These are phyloP conservation scores for Pseudochirops cupreus DNA, from an alignment of 2,797 vertebrate genomes.

Conservation along the genomic window DNA sequence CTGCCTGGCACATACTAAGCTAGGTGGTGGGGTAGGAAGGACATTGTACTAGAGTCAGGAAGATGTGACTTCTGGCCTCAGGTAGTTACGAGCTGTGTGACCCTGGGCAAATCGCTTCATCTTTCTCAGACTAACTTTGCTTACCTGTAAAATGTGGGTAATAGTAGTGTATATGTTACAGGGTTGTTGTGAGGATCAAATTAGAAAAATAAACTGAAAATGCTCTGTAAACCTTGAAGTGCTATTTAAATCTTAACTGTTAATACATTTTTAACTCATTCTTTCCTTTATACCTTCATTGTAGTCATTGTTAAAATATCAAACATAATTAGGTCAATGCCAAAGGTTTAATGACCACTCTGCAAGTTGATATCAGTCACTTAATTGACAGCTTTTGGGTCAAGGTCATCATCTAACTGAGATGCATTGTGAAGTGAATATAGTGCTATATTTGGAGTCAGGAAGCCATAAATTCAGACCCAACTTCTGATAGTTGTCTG, in stretches of 20 bases:
- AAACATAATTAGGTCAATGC: not conserved
- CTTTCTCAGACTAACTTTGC: not conserved
- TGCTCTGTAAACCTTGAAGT: not conserved
- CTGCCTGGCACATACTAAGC: not conserved
- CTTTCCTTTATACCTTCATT: not conserved
- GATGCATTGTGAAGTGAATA: not conserved
- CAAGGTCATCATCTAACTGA: not conserved
- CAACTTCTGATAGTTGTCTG: not conserved
- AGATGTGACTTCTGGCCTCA: not conserved
- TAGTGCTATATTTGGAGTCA: not conserved
- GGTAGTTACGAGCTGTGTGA: not conserved
- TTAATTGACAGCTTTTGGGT: not conserved
- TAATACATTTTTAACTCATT: not conserved
- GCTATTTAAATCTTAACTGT: not conserved
- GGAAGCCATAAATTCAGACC: not conserved
- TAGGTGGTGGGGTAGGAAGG: not conserved
- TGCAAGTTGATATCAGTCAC: not conserved
- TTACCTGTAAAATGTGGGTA: not conserved
- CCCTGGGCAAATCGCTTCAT: not conserved
- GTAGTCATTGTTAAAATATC: not conserved
- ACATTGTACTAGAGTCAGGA: not conserved
- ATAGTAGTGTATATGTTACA: not conserved
- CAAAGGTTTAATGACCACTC: not conserved
- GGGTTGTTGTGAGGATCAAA: not conserved
- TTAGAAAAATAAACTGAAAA: not conserved